A percentile compares a stretch with the other conserved stretches of the same genome.
phyloP scores from a whole-genome alignment of 2,113 vertebrate species.

The Deroptyus accipitrinus region DNA sequence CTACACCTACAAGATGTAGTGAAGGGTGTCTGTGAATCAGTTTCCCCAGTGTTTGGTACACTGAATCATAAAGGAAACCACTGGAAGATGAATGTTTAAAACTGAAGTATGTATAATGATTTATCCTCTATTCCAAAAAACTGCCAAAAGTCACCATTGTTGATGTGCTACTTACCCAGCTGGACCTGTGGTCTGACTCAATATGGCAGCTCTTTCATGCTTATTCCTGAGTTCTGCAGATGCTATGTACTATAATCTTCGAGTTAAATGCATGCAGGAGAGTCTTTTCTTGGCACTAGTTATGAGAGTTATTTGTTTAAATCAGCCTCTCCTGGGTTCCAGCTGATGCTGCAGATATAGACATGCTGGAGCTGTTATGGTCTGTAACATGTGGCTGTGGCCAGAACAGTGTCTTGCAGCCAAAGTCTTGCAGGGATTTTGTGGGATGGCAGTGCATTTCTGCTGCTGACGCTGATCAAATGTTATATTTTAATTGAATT shows the following conservation, averaged over 20 bases:
- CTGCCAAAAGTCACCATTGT: background rate
- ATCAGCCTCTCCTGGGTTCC: background rate
- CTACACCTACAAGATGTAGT: background rate
- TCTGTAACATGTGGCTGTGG: background rate
- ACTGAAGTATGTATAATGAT: background rate
- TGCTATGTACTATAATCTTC: background rate
- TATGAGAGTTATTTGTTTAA: background rate
- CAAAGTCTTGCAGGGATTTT: background rate
- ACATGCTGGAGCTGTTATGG: background rate
- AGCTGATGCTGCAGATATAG: background rate
- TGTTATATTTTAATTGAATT: constrained; percentile 9
- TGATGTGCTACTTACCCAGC: background rate
- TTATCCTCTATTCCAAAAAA: background rate
- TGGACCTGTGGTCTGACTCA: background rate
- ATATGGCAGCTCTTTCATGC: background rate
- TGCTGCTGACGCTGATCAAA: background rate
- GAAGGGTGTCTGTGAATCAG: background rate
- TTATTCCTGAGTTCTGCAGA: background rate
- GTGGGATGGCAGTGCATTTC: background rate
- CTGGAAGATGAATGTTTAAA: background rate
- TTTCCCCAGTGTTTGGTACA: background rate
- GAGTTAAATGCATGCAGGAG: background rate
- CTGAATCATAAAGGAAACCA: background rate
- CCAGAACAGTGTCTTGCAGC: background rate
- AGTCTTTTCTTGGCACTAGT: background rate